Conservation (phyloP, 2,113 vertebrate genomes). For the Hystrix cristata region DNA sequence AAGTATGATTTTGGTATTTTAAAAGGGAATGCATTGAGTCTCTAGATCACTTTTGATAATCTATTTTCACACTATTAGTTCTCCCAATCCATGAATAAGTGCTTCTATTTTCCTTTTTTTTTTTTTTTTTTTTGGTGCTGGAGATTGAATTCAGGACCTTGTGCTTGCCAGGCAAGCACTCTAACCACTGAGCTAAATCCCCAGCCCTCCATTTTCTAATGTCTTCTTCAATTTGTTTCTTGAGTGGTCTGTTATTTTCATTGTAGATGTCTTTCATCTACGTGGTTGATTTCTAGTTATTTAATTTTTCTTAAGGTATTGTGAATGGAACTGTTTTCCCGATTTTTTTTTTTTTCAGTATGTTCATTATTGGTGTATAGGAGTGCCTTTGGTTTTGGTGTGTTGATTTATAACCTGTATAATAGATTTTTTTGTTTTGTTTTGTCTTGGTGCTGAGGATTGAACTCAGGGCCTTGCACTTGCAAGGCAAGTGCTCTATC, state of each 20-base stretch:
- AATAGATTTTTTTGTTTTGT: constrained; percentile 25
- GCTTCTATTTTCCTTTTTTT: too few relatives aligned
- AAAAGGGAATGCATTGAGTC: background rate
- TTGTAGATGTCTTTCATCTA: background rate
- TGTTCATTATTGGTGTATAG: background rate
- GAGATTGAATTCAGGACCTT: too few relatives aligned
- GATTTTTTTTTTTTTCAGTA: background rate
- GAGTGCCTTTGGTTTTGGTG: background rate
- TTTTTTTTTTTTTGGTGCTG: too few relatives aligned
- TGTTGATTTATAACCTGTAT: background rate
- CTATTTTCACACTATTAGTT: background rate
- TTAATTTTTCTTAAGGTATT: background rate
- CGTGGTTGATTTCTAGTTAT: background rate
- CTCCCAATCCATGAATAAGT: background rate
- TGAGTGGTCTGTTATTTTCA: background rate
- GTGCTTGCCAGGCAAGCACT: too few relatives aligned
- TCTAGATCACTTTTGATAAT: background rate
- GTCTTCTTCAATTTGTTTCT: background rate
- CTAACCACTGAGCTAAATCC: too few relatives aligned
- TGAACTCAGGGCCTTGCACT: too few relatives aligned
- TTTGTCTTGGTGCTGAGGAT: background rate
- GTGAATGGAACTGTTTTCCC: background rate
- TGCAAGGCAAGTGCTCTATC: too few relatives aligned
- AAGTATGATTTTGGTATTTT: background rate
- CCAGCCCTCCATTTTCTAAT: background rate